phyloP scores from a whole-genome alignment of 2,797 vertebrate genomes.

The Mus minutoides region DNA sequence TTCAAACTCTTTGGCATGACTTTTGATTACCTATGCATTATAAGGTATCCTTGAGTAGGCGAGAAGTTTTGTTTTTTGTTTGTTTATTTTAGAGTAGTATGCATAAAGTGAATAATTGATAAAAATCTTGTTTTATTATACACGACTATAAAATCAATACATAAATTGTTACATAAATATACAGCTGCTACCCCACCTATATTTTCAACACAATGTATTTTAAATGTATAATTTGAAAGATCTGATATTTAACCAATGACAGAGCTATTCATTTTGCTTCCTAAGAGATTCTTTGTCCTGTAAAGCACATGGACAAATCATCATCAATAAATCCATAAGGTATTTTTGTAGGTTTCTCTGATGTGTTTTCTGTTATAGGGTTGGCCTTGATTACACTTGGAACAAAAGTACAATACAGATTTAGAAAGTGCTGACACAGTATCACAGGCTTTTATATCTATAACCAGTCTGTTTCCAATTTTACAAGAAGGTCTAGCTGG shows the following conservation, averaged over 20 bases:
- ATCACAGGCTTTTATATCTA: conserved; percentile 74
- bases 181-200: not conserved
- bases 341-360: conserved; percentile 75
- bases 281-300: conserved; percentile 68
- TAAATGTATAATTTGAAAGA: not conserved
- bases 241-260: not conserved
- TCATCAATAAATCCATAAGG: conserved; percentile 72
- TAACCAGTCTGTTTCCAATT: conserved; percentile 79
- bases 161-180: not conserved
- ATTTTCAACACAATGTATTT: conserved; percentile 19
- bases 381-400: conserved; percentile 77
- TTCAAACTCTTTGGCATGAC: not conserved
- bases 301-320: conserved; percentile 68
- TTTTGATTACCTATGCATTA: not conserved
- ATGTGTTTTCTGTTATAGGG: conserved; percentile 72
- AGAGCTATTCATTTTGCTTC: conserved; percentile 65
- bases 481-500: conserved; percentile 72
- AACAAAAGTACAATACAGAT: conserved; percentile 77
- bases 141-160: not conserved
- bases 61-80: not conserved
- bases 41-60: not conserved
- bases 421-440: conserved; percentile 80
- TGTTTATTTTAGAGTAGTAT: not conserved
- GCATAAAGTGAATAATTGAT: not conserved
- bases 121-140: not conserved